phyloP scores from a whole-genome alignment of 2,888 invertebrate species.

The Xylophagus ater region DNA sequence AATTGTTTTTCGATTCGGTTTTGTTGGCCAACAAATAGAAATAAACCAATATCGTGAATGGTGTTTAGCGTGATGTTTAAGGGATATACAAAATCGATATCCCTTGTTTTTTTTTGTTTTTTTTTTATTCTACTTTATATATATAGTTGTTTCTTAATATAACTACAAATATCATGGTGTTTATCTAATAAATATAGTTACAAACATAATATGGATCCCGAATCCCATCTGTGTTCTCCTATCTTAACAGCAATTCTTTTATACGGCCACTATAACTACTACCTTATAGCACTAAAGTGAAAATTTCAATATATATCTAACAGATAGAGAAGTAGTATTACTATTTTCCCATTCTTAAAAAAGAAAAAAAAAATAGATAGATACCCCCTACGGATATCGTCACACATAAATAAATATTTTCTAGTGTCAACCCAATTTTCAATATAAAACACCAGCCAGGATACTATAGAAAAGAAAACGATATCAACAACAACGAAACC shows the following conservation, averaged over 20 bases:
- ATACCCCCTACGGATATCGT: constrained; percentile 7
- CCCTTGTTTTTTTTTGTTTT: constrained; percentile 6
- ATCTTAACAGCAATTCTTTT: constrained; percentile 7
- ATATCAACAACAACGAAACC: not conserved
- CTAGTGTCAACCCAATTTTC: constrained; percentile 13
- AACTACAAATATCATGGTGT: no score
- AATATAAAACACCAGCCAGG: constrained; percentile 3
- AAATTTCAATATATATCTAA: not conserved
- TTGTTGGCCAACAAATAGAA: constrained; percentile 13
- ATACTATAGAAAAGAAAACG: constrained; percentile 5
- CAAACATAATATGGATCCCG: no score
- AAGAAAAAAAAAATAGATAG: no score
- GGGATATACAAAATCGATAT: constrained; percentile 12
- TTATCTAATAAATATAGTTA: no score
- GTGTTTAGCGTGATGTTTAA: no score
- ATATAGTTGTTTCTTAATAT: no score
- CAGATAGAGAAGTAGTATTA: not conserved
- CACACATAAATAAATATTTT: constrained; percentile 13
- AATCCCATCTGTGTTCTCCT: constrained; percentile 8
- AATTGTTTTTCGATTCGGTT: constrained; percentile 14
- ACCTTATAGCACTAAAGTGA: no score
- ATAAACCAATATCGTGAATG: no score
- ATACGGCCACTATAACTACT: no score
- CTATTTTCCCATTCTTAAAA: not conserved
- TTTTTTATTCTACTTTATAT: no score